A percentile compares a stretch with the other conserved stretches of the same genome.
phyloP scores from a whole-genome alignment of 2,888 invertebrate species.

The Clitarchus hookeri region DNA sequence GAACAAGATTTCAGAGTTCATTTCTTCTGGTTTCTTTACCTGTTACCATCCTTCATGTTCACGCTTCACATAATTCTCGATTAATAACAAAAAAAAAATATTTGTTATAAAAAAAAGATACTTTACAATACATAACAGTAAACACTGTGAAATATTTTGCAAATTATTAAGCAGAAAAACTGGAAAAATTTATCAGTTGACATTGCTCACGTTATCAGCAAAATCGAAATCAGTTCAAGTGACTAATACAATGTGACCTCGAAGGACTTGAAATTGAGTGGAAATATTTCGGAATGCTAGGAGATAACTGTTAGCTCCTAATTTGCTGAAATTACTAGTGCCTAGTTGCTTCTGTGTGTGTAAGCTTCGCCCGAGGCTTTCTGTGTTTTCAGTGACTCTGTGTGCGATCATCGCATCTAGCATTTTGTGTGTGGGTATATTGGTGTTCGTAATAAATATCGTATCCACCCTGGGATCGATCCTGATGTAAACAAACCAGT shows the following conservation, averaged over 20 bases:
- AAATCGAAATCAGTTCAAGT: not conserved
- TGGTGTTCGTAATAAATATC: not conserved
- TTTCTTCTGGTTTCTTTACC: not conserved
- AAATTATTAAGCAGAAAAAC: no score
- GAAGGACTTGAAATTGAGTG: not conserved
- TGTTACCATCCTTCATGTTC: conserved; percentile 14
- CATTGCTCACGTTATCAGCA: not conserved
- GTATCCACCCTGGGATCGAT: not conserved
- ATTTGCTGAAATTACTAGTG: not conserved
- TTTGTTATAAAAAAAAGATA: no score
- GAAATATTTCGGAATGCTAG: not conserved
- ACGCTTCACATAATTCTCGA: not conserved
- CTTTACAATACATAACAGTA: no score
- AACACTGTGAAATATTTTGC: no score
- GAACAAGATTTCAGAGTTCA: no score
- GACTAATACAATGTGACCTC: not conserved
- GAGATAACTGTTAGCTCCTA: not conserved
- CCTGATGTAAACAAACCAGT: not conserved
- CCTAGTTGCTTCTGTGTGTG: not conserved
- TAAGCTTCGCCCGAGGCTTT: not conserved
- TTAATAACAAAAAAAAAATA: not conserved
- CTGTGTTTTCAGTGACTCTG: not conserved
- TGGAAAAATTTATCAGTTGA: not conserved
- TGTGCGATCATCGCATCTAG: not conserved
- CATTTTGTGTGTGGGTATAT: not conserved